These are phyloP conservation scores for Panurus biarmicus DNA, from an alignment of 2,113 vertebrate genomes.

Conservation along the genomic window DNA sequence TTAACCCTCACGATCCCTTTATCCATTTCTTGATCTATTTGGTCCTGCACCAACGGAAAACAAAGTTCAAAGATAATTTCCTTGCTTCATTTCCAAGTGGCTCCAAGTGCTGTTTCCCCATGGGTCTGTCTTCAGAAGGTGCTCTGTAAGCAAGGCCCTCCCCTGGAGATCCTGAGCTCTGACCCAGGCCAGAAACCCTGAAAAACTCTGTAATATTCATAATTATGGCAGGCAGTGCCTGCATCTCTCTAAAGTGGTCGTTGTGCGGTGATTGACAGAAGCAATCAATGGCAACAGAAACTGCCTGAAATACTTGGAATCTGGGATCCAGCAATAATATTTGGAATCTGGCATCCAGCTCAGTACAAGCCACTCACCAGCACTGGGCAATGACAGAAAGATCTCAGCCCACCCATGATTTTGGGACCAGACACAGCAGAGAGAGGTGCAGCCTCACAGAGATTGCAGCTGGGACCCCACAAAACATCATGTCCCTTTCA, in stretches of 20 bases:
- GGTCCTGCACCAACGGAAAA: not conserved
- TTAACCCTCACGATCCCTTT: not conserved
- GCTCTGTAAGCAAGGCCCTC: not conserved
- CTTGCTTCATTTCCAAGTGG: not conserved
- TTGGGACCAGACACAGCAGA: not conserved
- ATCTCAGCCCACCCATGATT: not conserved
- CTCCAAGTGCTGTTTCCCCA: not conserved
- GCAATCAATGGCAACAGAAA: not conserved
- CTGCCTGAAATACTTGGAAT: not conserved
- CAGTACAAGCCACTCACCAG: fast-evolving
- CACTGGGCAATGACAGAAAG: not conserved
- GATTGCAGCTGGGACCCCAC: not conserved
- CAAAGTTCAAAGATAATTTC: not conserved
- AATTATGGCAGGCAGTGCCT: not conserved
- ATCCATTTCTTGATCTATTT: not conserved
- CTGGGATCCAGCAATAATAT: not conserved
- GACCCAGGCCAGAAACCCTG: not conserved
- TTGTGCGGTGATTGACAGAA: not conserved
- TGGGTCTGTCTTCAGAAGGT: not conserved
- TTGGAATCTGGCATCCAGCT: not conserved
- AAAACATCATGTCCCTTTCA: not conserved
- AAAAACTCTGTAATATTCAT: not conserved
- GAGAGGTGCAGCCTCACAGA: not conserved
- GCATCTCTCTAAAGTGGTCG: not conserved
- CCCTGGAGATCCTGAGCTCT: fast-evolving